These are phyloP conservation scores for Lophius americanus DNA, from an alignment of 2,797 vertebrate genomes.

Conservation along the genomic window DNA sequence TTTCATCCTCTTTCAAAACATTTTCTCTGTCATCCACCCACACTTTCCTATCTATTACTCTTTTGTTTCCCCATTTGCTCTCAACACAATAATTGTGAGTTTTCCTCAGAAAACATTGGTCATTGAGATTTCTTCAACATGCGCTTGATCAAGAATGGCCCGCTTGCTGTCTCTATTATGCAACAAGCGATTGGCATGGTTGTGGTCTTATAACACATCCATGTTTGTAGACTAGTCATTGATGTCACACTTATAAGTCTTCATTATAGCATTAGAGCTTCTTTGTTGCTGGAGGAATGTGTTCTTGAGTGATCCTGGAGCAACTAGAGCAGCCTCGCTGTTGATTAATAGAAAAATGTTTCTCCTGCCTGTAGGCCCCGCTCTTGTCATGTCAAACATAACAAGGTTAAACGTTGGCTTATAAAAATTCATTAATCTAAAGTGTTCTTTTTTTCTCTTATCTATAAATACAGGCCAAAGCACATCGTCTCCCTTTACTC, in stretches of 20 bases:
- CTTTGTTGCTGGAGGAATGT: slow-evolving; percentile 19
- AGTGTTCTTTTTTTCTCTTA: slow-evolving; percentile 34
- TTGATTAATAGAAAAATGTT: slow-evolving; percentile 36
- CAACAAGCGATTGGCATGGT: slow-evolving; percentile 40
- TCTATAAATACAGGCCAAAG: slow-evolving; percentile 20
- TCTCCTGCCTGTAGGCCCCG: slow-evolving; percentile 4
- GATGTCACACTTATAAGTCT: slow-evolving; percentile 56
- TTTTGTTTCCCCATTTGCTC: slow-evolving; percentile 44
- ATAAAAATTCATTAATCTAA: slow-evolving; percentile 36
- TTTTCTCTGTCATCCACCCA: slow-evolving; percentile 39
- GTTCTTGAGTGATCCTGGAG: neutral
- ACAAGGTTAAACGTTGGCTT: slow-evolving; percentile 47
- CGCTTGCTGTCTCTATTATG: slow-evolving; percentile 39
- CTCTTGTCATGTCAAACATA: slow-evolving; percentile 49
- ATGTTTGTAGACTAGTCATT: slow-evolving; percentile 65
- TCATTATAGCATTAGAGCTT: slow-evolving; percentile 60
- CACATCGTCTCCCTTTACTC: slow-evolving; percentile 30
- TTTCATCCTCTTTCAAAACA: slow-evolving; percentile 63
- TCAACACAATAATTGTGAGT: slow-evolving; percentile 42
- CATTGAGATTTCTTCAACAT: slow-evolving; percentile 33
- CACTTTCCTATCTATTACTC: slow-evolving; percentile 30
- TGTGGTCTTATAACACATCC: slow-evolving; percentile 52
- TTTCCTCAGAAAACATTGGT: slow-evolving; percentile 32
- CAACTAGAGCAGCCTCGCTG: slow-evolving; percentile 22
- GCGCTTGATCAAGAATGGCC: slow-evolving; percentile 29